Conservation (phyloP, 2,888 invertebrate genomes). For the Apamea monoglypha region DNA sequence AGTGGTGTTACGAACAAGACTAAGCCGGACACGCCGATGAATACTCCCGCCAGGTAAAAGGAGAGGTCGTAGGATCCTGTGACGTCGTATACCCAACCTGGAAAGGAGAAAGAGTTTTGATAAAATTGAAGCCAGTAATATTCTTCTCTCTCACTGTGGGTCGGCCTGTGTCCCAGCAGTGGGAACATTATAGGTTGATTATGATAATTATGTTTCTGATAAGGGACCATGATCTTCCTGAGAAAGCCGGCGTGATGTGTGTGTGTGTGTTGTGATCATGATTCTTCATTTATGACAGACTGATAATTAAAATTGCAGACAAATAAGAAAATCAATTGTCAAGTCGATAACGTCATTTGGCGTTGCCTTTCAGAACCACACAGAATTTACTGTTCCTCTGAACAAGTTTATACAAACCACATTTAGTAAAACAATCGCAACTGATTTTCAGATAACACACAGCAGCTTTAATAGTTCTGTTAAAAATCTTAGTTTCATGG, state of each 20-base stretch:
- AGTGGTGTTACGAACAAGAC: conserved; percentile 87
- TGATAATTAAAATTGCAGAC: neutral
- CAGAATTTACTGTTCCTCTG: neutral
- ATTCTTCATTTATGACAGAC: neutral
- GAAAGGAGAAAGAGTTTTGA: neutral
- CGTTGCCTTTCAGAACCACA: neutral
- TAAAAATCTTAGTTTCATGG: neutral
- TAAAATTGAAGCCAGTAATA: neutral
- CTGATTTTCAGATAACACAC: neutral
- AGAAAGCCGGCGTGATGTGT: no score
- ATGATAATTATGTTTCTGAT: neutral
- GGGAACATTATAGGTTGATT: neutral
- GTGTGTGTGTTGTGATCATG: neutral
- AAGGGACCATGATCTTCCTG: neutral
- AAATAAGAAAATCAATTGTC: neutral
- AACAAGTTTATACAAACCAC: neutral
- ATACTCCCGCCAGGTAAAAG: conserved; percentile 95
- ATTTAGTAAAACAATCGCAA: neutral
- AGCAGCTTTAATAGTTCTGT: neutral
- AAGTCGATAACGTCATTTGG: neutral
- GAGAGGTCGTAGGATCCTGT: conserved; percentile 94
- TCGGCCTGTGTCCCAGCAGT: neutral
- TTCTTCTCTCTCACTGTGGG: neutral
- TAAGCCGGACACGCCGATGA: conserved; percentile 94
- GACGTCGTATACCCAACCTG: conserved; percentile 95